Conservation (phyloP, 2,888 invertebrate species). For the Pseudolycoriella hygida region DNA sequence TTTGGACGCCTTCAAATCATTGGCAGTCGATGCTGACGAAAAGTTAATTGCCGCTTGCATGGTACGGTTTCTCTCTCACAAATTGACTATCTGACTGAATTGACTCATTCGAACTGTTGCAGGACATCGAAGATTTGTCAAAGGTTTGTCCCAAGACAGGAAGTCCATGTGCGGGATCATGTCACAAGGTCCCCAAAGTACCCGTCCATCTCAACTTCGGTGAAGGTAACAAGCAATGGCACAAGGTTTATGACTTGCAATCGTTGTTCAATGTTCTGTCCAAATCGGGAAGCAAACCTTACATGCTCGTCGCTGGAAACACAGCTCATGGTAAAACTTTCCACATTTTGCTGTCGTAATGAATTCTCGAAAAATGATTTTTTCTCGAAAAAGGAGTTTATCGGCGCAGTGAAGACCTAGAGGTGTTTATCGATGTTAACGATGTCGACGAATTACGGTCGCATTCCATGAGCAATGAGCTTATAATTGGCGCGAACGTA, state of each 20-base stretch:
- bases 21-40: conserved; percentile 41
- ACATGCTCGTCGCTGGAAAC: conserved; percentile 52
- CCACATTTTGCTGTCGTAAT: conserved; percentile 17
- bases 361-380: conserved; percentile 15
- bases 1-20: conserved; percentile 59
- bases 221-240: conserved; percentile 31
- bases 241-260: conserved; percentile 35
- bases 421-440: conserved; percentile 41
- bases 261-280: conserved; percentile 39
- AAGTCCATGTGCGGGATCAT: conserved; percentile 21
- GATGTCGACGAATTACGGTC: conserved; percentile 34
- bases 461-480: conserved; percentile 13
- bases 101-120: conserved; percentile 26
- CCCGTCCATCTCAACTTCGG: conserved; percentile 16
- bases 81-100: not conserved
- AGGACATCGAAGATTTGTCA: conserved; percentile 28
- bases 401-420: conserved; percentile 27
- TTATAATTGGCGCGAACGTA: conserved; percentile 33
- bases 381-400: conserved; percentile 23
- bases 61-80: not conserved
- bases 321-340: conserved; percentile 39
- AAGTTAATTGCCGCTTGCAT: conserved; percentile 9
- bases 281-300: conserved; percentile 30
- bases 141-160: conserved; percentile 27
- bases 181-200: conserved; percentile 15